Evolutionary conservation across 1,140 invertebrate species (phyloP), one percentile per base, ranked within the genome.

Genomic region (Neodiprion fabricii): DNA sequence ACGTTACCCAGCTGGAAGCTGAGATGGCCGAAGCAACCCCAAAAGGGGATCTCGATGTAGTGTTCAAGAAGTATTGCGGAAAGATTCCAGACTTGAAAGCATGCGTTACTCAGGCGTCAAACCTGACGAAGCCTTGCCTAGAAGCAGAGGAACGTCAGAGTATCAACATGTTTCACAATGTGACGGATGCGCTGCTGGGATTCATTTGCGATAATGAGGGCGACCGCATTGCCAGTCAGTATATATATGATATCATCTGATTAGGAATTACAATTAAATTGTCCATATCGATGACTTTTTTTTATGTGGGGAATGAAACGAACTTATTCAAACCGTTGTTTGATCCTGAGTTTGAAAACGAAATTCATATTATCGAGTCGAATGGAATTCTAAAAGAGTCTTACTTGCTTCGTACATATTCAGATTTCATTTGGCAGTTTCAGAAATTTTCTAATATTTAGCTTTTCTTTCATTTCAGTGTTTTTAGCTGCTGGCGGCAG

Each of bases 161-260:
- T 67, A 86, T 91, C 9, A 89, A 90, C 66, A 90, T 91, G 1
- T 83, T 94, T 3, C 81, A 91, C 70, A 93, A 93, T 74, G 90
- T 95, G 12, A 91, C 92, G 0, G 89, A 92, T 8, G 91, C 92
- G 9, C 79, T 95, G 0, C 80, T 93, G 0, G 89, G 92, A 49
- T 96, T 96, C 79, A 87, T 93, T 21, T 96, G 95, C 80, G 91
- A 88, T 71, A 95, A 94, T 76, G 94, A 95, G 77, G 95, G 95
- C 7, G 94, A 96, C 83, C 91, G 94, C 77, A 93, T 96, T 80
- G 94, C 94, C 3, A 88, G 94, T 94, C 86, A 90, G 92, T 91
- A 76, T 74, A 84, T 67, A 21, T 67, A 40, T 28, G 50, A 40
- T 10, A 72, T 47, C 48, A 74, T 21, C 17, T 40, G 28, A 40